Evolutionary conservation across 2,888 invertebrate species (phyloP), one percentile per base, ranked within the genome.

Genomic region (Melitaea athalia): DNA sequence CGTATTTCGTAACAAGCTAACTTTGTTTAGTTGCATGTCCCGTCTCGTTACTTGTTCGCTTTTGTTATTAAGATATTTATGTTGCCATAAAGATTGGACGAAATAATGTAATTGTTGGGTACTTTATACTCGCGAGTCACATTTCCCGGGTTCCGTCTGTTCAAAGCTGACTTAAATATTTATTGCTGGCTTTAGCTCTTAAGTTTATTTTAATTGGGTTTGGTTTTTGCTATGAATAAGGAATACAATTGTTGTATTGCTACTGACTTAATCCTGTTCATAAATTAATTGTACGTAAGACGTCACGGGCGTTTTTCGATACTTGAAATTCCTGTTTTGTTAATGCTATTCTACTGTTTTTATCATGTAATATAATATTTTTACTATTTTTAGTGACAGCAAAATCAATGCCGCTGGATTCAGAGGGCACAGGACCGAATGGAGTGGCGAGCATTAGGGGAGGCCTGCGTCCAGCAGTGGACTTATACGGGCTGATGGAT

Each of bases 1-100:
- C 75, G 72, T 77, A 76, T 78, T 78, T 76, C 76, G 75, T 74
- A 77, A 78, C 78, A 75, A 77, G 77, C 72, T 73, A 76, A 79
- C 78, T 81, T 76, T 76, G 75, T 78, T 75, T 71, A 70, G 79
- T 80, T 75, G 78, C 77, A 72, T 75, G 79, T 76, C 74, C 74
- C 72, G 69, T 74, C 71, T 68, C 53, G 71, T 68, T 69, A 62
- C 47, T 38, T 52, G 66, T 64, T 61, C 68, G 63, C 65, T 60
- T 63, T 69, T 69, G 62, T 65, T 59, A 68, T 70, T 68, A 68
- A 68, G 63, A 65, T 63, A 68, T 65, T 64, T 68, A 53, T 63
- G 52, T 70, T 68, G 67, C 50, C 62, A 64, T 68, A 70, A 68
- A 68, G 62, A 68, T 68, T 59, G 59, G 45, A 64, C 38, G 43